Base-by-base conservation (phyloP, 35 echinoderm and acorn worm species). In the Stichopus chloronotus region DNA sequence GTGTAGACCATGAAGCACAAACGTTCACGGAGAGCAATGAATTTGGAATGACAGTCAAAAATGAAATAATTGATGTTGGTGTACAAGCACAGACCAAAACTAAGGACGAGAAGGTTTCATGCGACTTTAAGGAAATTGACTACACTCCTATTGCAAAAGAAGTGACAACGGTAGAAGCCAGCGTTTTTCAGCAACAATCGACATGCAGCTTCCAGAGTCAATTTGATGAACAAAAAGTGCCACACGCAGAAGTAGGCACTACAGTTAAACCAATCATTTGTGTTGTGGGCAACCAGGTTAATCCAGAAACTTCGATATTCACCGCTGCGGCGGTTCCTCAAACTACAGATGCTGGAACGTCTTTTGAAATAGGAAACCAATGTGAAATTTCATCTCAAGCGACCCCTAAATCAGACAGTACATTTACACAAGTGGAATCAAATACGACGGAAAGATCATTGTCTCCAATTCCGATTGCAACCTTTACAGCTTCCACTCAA, bases 381-480 rank as follows among this genome's bases (percentile, higher is more conserved):
- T 71, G 9, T 59, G 87, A 89, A 52, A 71, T 72, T 16, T 65
- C 59, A 25, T 55, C 21, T 52, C 87, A 89, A 14, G 52, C 71
- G 87, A 89, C 13, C 19, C 87, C 87, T 19, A 17, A 63, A 5
- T 69, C 24, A 89, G 60, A 71, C 14, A 61, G 24, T 21, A 89
- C 65, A 43, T 89, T 17, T n/a, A 71, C 65, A 8, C 57, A 71
- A 52, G 25, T 54, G 19, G 8, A 30, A 89, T 10, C 87, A 89
- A 53, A 12, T 2, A 71, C 59, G 6, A 89, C 25, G 6, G 59
- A 89, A n/a, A 59, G 87, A 23, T 65, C 87, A 12, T 43, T 89
- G 59, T 89, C 87, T 89, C 87, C 87, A 6, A 13, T 89, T 22
- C 23, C 57, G 87, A 61, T 89, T 8, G 11, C 87, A 7, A 89